These are phyloP conservation scores for Paratilapia polleni DNA, from an alignment of 2,113 vertebrate species.

Conservation along the genomic window DNA sequence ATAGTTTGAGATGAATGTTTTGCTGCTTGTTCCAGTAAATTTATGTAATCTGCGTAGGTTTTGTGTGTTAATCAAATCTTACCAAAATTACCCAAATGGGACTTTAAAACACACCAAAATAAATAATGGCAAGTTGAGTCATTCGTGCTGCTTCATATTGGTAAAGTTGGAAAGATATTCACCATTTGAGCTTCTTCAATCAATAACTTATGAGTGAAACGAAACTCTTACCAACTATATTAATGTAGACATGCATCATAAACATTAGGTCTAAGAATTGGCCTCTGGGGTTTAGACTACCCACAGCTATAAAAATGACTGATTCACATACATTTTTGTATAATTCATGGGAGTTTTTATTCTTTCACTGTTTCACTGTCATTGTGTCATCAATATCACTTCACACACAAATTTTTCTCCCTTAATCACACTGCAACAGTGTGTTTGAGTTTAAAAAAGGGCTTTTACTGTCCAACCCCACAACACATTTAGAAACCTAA, in stretches of 20 bases:
- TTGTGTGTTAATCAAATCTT: neutral
- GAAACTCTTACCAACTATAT: neutral
- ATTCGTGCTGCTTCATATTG: neutral
- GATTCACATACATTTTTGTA: neutral
- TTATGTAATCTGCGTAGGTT: neutral
- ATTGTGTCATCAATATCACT: neutral
- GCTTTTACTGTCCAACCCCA: neutral
- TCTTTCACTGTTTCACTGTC: neutral
- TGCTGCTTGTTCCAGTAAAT: neutral
- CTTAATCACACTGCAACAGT: too few relatives aligned
- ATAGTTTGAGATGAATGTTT: neutral
- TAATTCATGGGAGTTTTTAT: neutral
- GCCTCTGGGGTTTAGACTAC: neutral
- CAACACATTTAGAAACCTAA: neutral
- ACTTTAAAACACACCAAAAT: neutral
- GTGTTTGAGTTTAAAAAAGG: too few relatives aligned
- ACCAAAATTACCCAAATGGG: neutral
- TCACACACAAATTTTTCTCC: too few relatives aligned
- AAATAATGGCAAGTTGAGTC: fast-evolving
- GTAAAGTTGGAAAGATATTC: neutral
- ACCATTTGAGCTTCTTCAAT: neutral
- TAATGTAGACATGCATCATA: neutral
- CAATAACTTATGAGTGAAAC: neutral
- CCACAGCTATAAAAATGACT: neutral
- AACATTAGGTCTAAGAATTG: neutral